These are phyloP conservation scores for Mungos mungo DNA, from an alignment of 2,113 vertebrate genomes.

Conservation along the genomic window DNA sequence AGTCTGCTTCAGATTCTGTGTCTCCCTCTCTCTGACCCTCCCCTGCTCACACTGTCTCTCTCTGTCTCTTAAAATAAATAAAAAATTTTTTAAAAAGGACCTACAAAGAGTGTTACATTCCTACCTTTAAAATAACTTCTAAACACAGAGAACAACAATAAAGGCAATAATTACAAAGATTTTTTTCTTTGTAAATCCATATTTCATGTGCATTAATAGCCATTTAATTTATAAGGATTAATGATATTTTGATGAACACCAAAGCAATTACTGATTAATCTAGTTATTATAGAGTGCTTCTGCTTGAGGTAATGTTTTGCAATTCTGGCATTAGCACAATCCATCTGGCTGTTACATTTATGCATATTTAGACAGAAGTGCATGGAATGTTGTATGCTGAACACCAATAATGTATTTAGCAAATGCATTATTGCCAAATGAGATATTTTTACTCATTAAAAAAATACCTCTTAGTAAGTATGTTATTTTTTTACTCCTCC, in stretches of 20 bases:
- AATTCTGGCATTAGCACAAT: constrained; percentile 54
- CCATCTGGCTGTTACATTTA: constrained; percentile 75
- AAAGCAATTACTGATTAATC: constrained; percentile 77
- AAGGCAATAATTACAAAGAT: constrained; percentile 58
- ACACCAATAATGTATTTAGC: background rate
- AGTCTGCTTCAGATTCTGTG: too few species aligned
- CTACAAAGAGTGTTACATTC: background rate
- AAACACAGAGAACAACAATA: background rate
- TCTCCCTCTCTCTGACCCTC: too few species aligned
- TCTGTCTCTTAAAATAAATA: too few species aligned
- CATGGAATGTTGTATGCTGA: constrained; percentile 51
- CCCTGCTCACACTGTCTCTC: too few species aligned
- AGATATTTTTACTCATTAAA: background rate
- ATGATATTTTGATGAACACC: constrained; percentile 73
- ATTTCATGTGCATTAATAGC: constrained; percentile 61
- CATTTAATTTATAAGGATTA: constrained; percentile 78
- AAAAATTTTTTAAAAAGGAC: background rate
- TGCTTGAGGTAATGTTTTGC: constrained; percentile 70
- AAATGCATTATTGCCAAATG: background rate
- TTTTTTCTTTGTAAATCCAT: constrained; percentile 47
- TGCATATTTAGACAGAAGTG: constrained; percentile 54
- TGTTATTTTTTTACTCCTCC: background rate
- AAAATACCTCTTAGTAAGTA: background rate
- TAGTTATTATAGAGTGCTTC: constrained; percentile 73
- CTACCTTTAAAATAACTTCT: background rate